phyloP scores from a whole-genome alignment of 2,113 vertebrate species.

The Murina feae region DNA sequence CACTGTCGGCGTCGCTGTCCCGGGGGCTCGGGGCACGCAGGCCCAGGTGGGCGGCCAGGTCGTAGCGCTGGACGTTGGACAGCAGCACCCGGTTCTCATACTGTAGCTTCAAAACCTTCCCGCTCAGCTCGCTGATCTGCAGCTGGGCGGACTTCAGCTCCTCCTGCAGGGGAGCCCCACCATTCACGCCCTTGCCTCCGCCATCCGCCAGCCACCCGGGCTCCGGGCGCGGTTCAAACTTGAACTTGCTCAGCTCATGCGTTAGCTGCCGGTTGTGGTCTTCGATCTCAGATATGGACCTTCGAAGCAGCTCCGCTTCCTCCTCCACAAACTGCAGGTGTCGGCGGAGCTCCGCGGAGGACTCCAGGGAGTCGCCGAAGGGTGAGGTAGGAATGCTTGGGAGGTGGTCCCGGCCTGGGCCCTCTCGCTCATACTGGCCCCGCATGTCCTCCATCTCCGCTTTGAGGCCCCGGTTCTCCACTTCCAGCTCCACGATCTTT shows the following conservation, averaged over 20 bases:
- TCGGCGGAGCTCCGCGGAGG: conserved; percentile 89
- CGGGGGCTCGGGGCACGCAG: conserved; percentile 86
- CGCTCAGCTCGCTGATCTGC: conserved; percentile 93
- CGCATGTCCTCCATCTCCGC: conserved; percentile 96
- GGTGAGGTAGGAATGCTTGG: conserved; percentile 94
- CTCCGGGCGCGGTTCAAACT: conserved; percentile 87
- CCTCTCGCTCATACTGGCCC: conserved; percentile 92
- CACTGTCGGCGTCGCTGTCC: conserved; percentile 90
- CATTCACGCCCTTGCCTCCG: conserved; percentile 20
- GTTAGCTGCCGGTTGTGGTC: conserved; percentile 96
- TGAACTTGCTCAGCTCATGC: conserved; percentile 93
- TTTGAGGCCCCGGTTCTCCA: conserved; percentile 96
- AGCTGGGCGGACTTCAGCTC: conserved; percentile 91
- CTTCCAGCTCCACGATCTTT: conserved; percentile 97
- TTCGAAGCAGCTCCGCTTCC: conserved; percentile 93
- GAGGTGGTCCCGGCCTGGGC: conserved; percentile 88
- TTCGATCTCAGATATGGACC: conserved; percentile 95
- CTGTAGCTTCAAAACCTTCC: conserved; percentile 96
- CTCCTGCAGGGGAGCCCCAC: conserved; percentile 84
- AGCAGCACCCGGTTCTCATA: conserved; percentile 96
- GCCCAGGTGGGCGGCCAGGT: conserved; percentile 90
- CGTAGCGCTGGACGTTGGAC: conserved; percentile 92
- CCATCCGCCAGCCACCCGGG: conserved; percentile 76
- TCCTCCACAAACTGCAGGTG: conserved; percentile 98
- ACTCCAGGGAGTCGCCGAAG: conserved; percentile 90